Conservation (phyloP, 37 sponge, comb jelly and placozoan species). For the Haliclona indistincta region DNA sequence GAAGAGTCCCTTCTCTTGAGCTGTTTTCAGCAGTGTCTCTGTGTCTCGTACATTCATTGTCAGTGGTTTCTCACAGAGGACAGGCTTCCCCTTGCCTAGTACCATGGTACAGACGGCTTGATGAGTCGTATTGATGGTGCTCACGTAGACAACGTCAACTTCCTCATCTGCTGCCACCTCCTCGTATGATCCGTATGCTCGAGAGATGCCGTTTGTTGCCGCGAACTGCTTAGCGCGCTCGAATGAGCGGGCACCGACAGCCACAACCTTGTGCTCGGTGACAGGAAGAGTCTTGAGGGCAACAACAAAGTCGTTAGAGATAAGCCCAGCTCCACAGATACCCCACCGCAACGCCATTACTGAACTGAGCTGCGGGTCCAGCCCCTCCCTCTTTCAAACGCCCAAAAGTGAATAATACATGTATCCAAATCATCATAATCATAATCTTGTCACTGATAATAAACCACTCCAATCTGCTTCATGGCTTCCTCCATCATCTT, state of each 20-base stretch:
- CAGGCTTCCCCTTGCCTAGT: slow-evolving; percentile 56
- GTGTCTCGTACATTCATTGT: slow-evolving; percentile 52
- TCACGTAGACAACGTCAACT: slow-evolving; percentile 74
- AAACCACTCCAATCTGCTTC: slow-evolving; percentile 49
- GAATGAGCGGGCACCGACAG: slow-evolving; percentile 66
- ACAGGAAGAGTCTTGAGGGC: slow-evolving; percentile 72
- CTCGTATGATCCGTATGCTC: slow-evolving; percentile 79
- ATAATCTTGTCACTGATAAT: slow-evolving; percentile 33
- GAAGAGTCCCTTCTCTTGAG: slow-evolving; percentile 64
- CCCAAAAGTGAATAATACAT: no score
- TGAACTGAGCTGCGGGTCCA: no score
- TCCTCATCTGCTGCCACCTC: slow-evolving; percentile 53
- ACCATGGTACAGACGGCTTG: slow-evolving; percentile 19
- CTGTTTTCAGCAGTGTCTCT: slow-evolving; percentile 29
- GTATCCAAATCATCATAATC: no score
- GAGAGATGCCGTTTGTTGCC: slow-evolving; percentile 46
- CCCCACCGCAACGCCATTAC: slow-evolving; percentile 85
- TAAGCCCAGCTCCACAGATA: slow-evolving; percentile 79
- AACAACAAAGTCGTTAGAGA: slow-evolving; percentile 81
- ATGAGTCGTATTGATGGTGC: slow-evolving; percentile 65
- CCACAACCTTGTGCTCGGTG: slow-evolving; percentile 73
- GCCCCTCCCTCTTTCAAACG: no score
- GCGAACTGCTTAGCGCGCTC: slow-evolving; percentile 72
- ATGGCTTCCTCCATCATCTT: slow-evolving; percentile 57
- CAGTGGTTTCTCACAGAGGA: slow-evolving; percentile 81